phyloP scores from a whole-genome alignment of 2,113 vertebrate genomes.

The Dicaeum eximium region DNA sequence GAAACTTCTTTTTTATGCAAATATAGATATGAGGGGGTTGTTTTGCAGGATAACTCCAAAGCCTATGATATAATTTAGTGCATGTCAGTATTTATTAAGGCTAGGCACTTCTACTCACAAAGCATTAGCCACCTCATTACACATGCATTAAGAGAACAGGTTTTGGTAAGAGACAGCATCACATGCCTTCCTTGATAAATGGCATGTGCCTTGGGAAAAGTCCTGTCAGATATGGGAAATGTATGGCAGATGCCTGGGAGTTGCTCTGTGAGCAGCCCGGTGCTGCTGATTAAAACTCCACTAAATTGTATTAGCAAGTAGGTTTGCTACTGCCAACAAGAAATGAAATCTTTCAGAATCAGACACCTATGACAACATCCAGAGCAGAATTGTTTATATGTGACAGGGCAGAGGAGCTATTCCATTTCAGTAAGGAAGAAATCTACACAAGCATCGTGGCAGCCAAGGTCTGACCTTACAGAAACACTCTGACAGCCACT shows the following conservation, averaged over 20 bases:
- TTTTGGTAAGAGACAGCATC: conserved; percentile 1
- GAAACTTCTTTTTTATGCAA: not conserved
- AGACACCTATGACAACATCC: not conserved
- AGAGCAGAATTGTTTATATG: not conserved
- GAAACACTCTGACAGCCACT: not conserved
- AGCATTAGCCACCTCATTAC: conserved; percentile 18
- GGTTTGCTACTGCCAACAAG: not conserved
- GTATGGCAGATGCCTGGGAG: not conserved
- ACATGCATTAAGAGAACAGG: not conserved
- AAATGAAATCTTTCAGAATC: not conserved
- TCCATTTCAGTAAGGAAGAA: not conserved
- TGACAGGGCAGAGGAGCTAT: not conserved
- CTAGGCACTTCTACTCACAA: not conserved
- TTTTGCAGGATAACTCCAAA: not conserved
- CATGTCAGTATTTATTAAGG: not conserved
- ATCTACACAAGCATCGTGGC: rapidly evolving
- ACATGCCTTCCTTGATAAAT: not conserved
- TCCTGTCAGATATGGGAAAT: not conserved
- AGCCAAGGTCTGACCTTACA: not conserved
- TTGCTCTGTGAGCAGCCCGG: not conserved
- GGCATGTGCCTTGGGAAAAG: conserved; percentile 8
- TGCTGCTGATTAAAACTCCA: conserved; percentile 12
- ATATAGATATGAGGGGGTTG: not conserved
- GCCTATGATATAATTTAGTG: not conserved
- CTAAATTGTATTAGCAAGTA: not conserved